A percentile compares a stretch with the other conserved stretches of the same genome.
Conservation (phyloP, 2,113 vertebrate species). For the Oreochromis aureus region DNA sequence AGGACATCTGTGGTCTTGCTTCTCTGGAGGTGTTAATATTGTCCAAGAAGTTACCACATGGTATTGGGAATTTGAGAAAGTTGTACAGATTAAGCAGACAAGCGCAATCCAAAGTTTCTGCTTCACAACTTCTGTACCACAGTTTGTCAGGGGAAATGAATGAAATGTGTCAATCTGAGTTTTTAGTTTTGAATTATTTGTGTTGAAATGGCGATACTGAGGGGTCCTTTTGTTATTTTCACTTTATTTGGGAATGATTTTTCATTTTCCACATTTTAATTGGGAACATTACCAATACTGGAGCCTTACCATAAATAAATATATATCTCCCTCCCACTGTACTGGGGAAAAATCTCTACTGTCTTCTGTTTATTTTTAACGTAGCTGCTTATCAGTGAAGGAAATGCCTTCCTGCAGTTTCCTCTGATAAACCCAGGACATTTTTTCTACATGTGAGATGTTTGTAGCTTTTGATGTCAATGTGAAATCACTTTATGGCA, state of each 20-base stretch:
- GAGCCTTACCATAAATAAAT: not conserved
- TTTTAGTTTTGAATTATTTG: not conserved
- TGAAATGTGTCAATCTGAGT: not conserved
- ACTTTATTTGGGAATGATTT: not conserved
- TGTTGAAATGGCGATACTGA: not conserved
- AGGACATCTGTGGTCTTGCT: slow-evolving; percentile 92
- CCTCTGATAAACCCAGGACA: not conserved
- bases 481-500: not conserved
- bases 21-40: slow-evolving; percentile 97
- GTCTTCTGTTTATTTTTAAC: no score
- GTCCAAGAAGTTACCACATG: slow-evolving; percentile 95
- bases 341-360: no score
- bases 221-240: not conserved
- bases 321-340: not conserved
- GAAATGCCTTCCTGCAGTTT: not conserved
- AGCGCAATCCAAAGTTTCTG: not conserved
- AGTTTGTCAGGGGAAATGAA: not conserved
- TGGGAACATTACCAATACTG: not conserved
- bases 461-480: not conserved
- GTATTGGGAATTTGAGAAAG: slow-evolving; percentile 94
- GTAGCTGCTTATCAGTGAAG: not conserved
- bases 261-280: not conserved
- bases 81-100: not conserved
- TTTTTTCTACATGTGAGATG: not conserved
- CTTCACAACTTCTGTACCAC: not conserved